These are phyloP conservation scores for Hyppa rectilinea DNA, from an alignment of 2,888 invertebrate genomes.

Conservation along the genomic window DNA sequence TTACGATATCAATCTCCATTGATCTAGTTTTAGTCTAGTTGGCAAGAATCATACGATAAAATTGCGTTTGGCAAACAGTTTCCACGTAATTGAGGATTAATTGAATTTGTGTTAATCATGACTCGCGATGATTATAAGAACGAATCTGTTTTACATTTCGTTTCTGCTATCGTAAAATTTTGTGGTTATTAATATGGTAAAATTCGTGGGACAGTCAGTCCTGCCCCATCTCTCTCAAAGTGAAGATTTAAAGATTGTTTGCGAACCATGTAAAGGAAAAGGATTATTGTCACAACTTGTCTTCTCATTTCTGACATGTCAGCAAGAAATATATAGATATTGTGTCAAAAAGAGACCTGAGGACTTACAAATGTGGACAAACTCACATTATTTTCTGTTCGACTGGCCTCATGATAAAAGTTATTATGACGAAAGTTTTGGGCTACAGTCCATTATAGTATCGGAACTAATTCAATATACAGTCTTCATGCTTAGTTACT, in stretches of 20 bases:
- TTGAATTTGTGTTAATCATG: not conserved
- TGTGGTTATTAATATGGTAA: not conserved
- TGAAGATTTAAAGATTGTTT: not conserved
- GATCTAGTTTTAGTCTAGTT: constrained; percentile 46
- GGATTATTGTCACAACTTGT: not conserved
- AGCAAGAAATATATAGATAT: no score
- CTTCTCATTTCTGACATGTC: not conserved
- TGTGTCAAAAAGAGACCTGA: no score
- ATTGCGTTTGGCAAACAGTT: constrained; percentile 26
- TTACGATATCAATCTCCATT: constrained; percentile 44
- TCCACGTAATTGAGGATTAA: not conserved
- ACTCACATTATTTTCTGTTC: not conserved
- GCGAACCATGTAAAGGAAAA: not conserved
- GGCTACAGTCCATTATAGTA: not conserved
- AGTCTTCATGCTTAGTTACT: not conserved
- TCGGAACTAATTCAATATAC: not conserved
- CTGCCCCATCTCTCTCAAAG: not conserved
- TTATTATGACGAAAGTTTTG: not conserved
- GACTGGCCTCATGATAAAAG: not conserved
- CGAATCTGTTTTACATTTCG: not conserved
- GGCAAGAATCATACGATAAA: constrained; percentile 27
- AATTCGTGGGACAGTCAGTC: not conserved
- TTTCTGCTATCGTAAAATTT: not conserved
- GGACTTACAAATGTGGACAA: no score
- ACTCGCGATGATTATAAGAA: not conserved